A percentile compares a stretch with the other conserved stretches of the same genome.
These are phyloP conservation scores for Odontomyia ornata DNA, from an alignment of 2,888 invertebrate genomes.

Conservation along the genomic window DNA sequence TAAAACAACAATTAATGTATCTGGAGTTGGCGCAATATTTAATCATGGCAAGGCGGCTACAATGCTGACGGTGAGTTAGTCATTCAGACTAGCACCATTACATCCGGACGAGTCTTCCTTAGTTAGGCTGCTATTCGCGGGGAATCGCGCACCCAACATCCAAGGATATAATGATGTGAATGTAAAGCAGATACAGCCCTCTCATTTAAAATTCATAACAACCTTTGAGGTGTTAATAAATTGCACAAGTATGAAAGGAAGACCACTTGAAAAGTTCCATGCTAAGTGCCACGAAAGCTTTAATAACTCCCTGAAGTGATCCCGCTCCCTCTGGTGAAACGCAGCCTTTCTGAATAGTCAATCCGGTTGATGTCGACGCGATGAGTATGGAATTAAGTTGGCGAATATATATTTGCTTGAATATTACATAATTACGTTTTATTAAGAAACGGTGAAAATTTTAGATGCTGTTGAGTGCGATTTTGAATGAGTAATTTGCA, in stretches of 20 bases:
- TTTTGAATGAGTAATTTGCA: not conserved
- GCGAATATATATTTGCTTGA: conserved; percentile 1
- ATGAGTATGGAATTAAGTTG: not conserved
- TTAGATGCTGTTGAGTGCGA: not conserved
- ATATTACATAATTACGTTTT: conserved; percentile 27
- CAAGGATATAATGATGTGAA: conserved; percentile 9
- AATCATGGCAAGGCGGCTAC: not conserved
- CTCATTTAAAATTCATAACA: conserved; percentile 42
- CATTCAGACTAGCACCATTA: not conserved
- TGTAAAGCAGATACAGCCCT: conserved; percentile 27
- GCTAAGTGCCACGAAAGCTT: conserved; percentile 30
- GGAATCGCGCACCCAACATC: not conserved
- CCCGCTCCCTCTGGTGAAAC: not conserved
- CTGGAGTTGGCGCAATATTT: not conserved
- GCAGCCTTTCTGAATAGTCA: conserved; percentile 12
- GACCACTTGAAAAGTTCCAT: conserved; percentile 27
- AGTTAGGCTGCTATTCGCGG: not conserved
- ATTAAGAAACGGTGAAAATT: conserved; percentile 8
- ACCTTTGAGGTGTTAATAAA: conserved; percentile 41
- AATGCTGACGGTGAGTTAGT: not conserved
- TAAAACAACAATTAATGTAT: conserved; percentile 33
- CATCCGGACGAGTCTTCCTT: not conserved
- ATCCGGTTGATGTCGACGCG: conserved; percentile 13
- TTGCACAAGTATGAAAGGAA: conserved; percentile 13
- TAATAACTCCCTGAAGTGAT: conserved; percentile 12